A percentile compares a stretch with the other conserved stretches of the same genome.
Evolutionary conservation across 2,797 vertebrate species (phyloP).

Genomic region (Brotula barbata): DNA sequence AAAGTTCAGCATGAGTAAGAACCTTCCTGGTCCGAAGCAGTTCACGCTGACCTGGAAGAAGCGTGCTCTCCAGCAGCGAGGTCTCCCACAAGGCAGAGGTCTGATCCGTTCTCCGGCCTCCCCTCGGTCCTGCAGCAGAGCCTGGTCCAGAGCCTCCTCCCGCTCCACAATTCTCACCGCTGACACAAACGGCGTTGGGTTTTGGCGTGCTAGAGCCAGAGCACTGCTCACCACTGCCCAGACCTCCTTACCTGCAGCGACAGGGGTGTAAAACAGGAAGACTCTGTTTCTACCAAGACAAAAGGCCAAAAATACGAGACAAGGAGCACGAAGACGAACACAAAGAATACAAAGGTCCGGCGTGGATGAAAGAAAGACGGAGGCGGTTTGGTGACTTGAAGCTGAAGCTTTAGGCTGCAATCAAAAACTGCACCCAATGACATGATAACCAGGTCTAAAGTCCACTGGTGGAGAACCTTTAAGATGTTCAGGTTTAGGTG

Average conservation of each 20-base stretch:
- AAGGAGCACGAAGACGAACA: no score
- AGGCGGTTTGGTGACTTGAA: no score
- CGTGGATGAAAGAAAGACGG: no score
- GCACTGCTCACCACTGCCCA: slow-evolving; percentile 86
- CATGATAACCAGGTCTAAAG: no score
- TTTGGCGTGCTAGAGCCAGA: slow-evolving; percentile 82
- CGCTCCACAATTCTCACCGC: slow-evolving; percentile 92
- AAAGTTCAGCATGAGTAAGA: background rate
- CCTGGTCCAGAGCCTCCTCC: slow-evolving; percentile 84
- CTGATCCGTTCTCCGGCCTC: slow-evolving; percentile 33
- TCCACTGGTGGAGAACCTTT: no score
- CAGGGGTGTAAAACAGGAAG: no score
- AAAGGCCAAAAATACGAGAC: no score
- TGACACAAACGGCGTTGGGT: slow-evolving; percentile 90
- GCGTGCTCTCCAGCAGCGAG: slow-evolving; percentile 87
- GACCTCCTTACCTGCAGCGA: slow-evolving; percentile 77
- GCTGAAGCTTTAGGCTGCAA: no score
- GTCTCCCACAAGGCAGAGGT: slow-evolving; percentile 82
- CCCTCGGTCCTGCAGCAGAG: slow-evolving; percentile 75
- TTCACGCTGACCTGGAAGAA: slow-evolving; percentile 81
- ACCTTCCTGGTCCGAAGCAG: background rate
- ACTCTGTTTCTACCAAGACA: no score
- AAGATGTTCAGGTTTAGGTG: no score
- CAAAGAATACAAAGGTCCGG: no score
- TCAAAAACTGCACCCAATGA: no score